Conservation (phyloP, 2,888 invertebrate genomes). For the Reticulitermes lucifugus region DNA sequence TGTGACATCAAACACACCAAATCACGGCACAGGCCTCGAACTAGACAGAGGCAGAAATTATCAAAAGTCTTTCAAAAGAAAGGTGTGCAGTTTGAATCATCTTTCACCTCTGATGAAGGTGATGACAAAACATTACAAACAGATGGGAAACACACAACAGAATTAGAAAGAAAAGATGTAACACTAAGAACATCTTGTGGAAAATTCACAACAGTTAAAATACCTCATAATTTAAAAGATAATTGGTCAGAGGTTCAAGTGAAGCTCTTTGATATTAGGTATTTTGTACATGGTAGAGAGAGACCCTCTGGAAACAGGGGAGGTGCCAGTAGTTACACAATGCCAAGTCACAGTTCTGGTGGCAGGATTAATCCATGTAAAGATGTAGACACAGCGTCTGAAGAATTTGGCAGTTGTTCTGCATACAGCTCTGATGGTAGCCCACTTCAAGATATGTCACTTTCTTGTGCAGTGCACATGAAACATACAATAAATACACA, state of each 20-base stretch:
- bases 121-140: neutral
- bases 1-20: neutral
- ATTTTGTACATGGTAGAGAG: neutral
- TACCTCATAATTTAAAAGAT: neutral
- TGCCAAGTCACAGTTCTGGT: too few relatives aligned
- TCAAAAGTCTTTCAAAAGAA: neutral
- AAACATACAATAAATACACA: neutral
- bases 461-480: neutral
- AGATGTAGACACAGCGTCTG: too few relatives aligned
- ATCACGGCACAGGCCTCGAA: neutral
- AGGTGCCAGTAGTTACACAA: too few relatives aligned
- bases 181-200: neutral
- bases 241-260: neutral
- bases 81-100: conserved; percentile 3
- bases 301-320: too few relatives aligned
- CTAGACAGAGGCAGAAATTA: neutral
- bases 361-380: too few relatives aligned
- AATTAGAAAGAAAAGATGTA: neutral
- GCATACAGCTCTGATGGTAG: neutral
- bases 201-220: neutral
- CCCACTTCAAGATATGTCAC: neutral
- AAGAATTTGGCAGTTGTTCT: too few relatives aligned
- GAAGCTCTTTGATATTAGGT: neutral
- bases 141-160: neutral
- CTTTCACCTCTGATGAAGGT: neutral